A percentile compares a stretch with the other conserved stretches of the same genome.
Evolutionary conservation across 2,888 invertebrate genomes (phyloP).

Genomic region (Acanthoscelides obtectus): DNA sequence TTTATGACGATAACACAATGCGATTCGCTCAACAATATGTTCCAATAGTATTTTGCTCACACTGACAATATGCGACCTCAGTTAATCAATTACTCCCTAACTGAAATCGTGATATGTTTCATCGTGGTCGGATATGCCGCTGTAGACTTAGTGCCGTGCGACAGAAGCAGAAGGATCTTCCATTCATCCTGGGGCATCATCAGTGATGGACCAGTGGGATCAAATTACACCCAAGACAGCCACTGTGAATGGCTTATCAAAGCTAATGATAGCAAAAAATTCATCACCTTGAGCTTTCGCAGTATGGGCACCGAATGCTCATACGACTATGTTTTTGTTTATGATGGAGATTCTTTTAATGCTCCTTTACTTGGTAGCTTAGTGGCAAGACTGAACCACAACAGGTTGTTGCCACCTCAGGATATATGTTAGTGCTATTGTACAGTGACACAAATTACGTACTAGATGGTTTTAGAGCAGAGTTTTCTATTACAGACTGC

Average conservation of each 20-base stretch:
- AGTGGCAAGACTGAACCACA: constrained; percentile 93
- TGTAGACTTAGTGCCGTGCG: constrained; percentile 61
- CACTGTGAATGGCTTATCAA: constrained; percentile 96
- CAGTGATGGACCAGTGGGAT: constrained; percentile 80
- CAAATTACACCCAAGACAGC: constrained; percentile 87
- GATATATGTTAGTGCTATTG: constrained; percentile 89
- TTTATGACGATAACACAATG: background rate
- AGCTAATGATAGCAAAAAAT: constrained; percentile 65
- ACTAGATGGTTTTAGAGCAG: constrained; percentile 84
- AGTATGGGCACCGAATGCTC: constrained; percentile 94
- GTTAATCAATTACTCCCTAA: constrained; percentile 40
- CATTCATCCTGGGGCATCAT: constrained; percentile 79
- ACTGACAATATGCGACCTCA: constrained; percentile 40
- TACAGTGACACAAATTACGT: constrained; percentile 96
- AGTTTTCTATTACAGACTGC: constrained; percentile 83
- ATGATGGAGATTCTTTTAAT: constrained; percentile 90
- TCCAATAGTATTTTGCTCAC: constrained; percentile 18
- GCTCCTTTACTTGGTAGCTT: constrained; percentile 87
- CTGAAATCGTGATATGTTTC: constrained; percentile 43
- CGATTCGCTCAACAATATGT: constrained; percentile 15
- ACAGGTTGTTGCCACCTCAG: constrained; percentile 82
- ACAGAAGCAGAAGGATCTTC: constrained; percentile 77
- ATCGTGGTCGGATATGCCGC: constrained; percentile 44
- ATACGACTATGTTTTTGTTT: constrained; percentile 93
- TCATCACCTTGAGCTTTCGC: constrained; percentile 81